A percentile compares a stretch with the other conserved stretches of the same genome.
phyloP scores from a whole-genome alignment of 2,888 invertebrate species.

The Heliconius cydno region DNA sequence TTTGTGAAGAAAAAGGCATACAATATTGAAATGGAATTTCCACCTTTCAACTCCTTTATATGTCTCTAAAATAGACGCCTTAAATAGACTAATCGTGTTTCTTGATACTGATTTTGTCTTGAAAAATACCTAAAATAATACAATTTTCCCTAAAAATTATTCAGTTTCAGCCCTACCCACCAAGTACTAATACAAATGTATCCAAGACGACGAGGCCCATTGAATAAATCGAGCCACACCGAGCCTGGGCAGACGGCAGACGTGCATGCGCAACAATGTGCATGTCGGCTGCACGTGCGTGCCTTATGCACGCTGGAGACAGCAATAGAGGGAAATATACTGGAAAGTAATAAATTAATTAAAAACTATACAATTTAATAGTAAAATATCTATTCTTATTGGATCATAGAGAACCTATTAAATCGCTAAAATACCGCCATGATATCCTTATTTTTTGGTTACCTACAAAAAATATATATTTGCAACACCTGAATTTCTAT shows the following conservation, averaged over 20 bases:
- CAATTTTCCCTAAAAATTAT: neutral
- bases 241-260: conserved; percentile 47
- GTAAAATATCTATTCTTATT: neutral
- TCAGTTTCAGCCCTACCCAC: conserved; percentile 45
- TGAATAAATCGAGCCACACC: conserved; percentile 69
- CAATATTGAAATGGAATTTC: no score
- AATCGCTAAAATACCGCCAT: no score
- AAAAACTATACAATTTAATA: neutral
- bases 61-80: no score
- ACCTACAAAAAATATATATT: no score
- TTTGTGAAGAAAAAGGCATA: no score
- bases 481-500: no score
- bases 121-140: no score
- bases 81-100: no score
- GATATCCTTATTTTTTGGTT: no score
- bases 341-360: neutral
- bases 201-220: conserved; percentile 67
- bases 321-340: neutral
- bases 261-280: conserved; percentile 49
- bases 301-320: conserved; percentile 44
- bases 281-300: conserved; percentile 47
- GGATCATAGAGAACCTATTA: no score
- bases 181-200: conserved; percentile 63
- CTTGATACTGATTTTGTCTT: no score
- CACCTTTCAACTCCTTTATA: no score